These are phyloP conservation scores for Archilochus colubris DNA, from an alignment of 2,113 vertebrate genomes.

Conservation along the genomic window DNA sequence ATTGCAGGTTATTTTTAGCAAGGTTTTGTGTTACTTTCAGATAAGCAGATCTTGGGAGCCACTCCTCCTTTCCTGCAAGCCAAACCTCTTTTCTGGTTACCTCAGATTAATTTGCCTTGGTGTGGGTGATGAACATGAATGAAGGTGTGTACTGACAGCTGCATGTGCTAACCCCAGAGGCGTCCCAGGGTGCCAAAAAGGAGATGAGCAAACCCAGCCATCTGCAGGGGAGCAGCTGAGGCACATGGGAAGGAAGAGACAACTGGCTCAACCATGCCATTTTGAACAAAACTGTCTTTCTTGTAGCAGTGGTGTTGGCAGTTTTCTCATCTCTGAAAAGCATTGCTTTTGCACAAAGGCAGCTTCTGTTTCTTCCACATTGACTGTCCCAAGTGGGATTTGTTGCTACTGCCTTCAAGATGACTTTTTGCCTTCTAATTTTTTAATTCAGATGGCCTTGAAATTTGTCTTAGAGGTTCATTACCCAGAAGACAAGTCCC, in stretches of 20 bases:
- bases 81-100: not conserved
- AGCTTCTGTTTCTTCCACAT: not conserved
- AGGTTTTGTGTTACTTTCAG: conserved; percentile 33
- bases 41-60: not conserved
- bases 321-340: not conserved
- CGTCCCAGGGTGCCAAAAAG: not conserved
- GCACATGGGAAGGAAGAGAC: not conserved
- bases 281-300: not conserved
- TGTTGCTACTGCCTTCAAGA: not conserved
- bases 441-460: not conserved
- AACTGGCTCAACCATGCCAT: not conserved
- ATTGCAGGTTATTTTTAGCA: not conserved
- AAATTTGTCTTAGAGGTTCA: not conserved
- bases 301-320: not conserved
- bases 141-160: not conserved
- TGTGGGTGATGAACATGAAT: not conserved
- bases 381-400: not conserved
- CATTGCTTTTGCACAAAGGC: not conserved
- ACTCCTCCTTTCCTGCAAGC: not conserved
- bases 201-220: not conserved
- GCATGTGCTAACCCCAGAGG: not conserved
- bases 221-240: not conserved
- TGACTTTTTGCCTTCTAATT: not conserved
- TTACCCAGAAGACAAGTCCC: not conserved
- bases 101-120: not conserved